Percentiles rank a stretch among this genome's conserved stretches.
Conservation (phyloP, 2,113 vertebrate genomes). For the Bungarus multicinctus region DNA sequence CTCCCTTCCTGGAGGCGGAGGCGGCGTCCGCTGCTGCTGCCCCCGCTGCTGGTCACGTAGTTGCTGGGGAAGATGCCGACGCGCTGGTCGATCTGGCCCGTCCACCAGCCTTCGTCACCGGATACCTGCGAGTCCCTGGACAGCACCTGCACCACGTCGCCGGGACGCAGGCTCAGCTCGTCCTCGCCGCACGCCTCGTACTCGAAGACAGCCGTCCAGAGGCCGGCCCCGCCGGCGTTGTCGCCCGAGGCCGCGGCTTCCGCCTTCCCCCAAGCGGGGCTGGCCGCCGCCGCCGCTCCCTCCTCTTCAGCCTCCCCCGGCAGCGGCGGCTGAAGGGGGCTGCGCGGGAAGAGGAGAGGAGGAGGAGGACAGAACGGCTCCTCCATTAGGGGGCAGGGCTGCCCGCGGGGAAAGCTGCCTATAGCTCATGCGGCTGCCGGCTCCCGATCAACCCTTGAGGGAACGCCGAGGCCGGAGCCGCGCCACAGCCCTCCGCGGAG, state of each 20-base stretch:
- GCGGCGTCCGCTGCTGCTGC: slow-evolving; percentile 65
- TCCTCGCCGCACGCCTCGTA: slow-evolving; percentile 94
- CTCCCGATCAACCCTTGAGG: neutral
- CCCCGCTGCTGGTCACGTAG: slow-evolving; percentile 85
- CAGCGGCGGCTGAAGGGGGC: slow-evolving; percentile 45
- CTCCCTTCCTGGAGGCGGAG: slow-evolving; percentile 34
- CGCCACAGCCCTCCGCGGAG: slow-evolving; percentile 1
- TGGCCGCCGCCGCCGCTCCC: neutral
- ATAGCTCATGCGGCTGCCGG: slow-evolving; percentile 69
- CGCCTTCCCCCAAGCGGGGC: neutral
- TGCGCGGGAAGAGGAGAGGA: slow-evolving; percentile 46
- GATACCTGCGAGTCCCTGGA: slow-evolving; percentile 94
- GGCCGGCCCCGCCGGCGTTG: slow-evolving; percentile 48
- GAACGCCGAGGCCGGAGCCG: slow-evolving; percentile 29
- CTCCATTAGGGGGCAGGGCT: slow-evolving; percentile 72
- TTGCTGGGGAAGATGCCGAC: slow-evolving; percentile 96
- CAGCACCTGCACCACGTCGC: slow-evolving; percentile 90
- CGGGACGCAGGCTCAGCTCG: slow-evolving; percentile 90
- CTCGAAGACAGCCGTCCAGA: slow-evolving; percentile 96
- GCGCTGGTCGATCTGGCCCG: slow-evolving; percentile 89
- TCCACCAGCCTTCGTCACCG: slow-evolving; percentile 97
- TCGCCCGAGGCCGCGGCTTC: slow-evolving; percentile 27
- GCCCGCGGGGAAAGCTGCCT: slow-evolving; percentile 64
- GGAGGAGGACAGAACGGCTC: slow-evolving; percentile 63
- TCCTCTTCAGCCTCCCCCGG: neutral